Percentiles rank a stretch among this genome's conserved stretches.
Conservation (phyloP, 2,888 invertebrate species). For the Halictus quadricinctus region DNA sequence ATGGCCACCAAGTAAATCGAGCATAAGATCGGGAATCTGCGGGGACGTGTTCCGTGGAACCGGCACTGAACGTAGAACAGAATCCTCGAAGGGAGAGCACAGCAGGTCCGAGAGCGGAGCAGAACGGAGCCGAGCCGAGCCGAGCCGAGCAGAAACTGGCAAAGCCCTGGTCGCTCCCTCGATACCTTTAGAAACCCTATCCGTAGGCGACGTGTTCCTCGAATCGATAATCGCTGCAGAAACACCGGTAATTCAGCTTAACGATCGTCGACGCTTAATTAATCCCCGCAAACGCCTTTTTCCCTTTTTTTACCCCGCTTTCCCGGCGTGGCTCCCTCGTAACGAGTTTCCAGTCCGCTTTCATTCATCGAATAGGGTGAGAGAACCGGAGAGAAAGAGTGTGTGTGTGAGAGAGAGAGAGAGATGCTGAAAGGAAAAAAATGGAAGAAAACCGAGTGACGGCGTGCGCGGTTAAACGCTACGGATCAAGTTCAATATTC, state of each 20-base stretch:
- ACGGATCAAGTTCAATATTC: conserved; percentile 9
- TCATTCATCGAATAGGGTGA: conserved; percentile 49
- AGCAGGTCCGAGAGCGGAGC: neutral
- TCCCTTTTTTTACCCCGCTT: neutral
- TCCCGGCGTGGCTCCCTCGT: conserved; percentile 6
- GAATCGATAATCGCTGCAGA: conserved; percentile 22
- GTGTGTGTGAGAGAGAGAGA: neutral
- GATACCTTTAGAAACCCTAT: conserved; percentile 3
- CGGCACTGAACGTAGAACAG: neutral
- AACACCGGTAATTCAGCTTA: conserved; percentile 26
- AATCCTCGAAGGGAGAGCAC: neutral
- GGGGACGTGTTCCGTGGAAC: neutral
- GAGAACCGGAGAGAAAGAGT: neutral
- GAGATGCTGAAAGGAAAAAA: neutral
- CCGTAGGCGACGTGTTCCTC: neutral
- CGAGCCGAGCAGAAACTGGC: neutral
- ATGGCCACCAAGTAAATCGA: conserved; percentile 7
- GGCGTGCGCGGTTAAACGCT: neutral
- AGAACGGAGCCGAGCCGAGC: neutral
- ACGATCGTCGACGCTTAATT: conserved; percentile 46
- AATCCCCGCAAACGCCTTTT: conserved; percentile 26
- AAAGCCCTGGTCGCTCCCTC: neutral
- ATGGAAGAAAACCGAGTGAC: neutral
- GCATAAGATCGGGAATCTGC: conserved; percentile 8
- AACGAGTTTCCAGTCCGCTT: conserved; percentile 38